phyloP scores from a whole-genome alignment of 1,140 invertebrate genomes.

The Bathynomus jamesi region DNA sequence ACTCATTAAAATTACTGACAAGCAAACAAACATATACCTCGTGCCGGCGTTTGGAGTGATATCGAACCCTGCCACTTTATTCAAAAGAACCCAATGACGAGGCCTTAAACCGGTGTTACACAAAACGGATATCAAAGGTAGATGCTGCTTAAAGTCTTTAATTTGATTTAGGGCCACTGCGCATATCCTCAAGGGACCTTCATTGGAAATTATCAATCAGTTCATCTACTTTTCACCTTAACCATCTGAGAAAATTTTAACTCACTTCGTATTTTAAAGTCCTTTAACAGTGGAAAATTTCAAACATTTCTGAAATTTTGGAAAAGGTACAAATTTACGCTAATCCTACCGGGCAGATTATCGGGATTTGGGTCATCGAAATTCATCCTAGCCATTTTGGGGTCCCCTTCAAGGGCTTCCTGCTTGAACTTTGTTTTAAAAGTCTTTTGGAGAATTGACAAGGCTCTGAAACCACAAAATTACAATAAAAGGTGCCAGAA shows the following conservation, averaged over 20 bases:
- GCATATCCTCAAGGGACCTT: slow-evolving; percentile 64
- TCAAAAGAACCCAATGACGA: slow-evolving; percentile 87
- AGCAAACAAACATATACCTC: slow-evolving; percentile 37
- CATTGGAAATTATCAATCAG: too few relatives aligned
- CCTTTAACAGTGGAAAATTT: too few relatives aligned
- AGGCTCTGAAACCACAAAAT: too few relatives aligned
- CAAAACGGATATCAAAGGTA: slow-evolving; percentile 71
- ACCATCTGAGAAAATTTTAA: background rate
- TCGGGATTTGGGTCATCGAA: slow-evolving; percentile 64
- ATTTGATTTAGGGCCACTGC: slow-evolving; percentile 61
- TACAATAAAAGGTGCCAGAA: too few relatives aligned
- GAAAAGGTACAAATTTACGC: background rate
- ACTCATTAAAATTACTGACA: too few relatives aligned
- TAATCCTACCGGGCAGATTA: slow-evolving; percentile 53
- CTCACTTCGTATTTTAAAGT: too few relatives aligned
- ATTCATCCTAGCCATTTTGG: slow-evolving; percentile 52
- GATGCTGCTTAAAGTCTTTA: slow-evolving; percentile 61
- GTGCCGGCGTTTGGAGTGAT: slow-evolving; percentile 77
- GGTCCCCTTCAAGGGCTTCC: slow-evolving; percentile 46
- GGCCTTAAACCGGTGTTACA: slow-evolving; percentile 79
- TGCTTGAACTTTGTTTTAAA: slow-evolving; percentile 72
- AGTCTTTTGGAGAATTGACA: slow-evolving; percentile 60
- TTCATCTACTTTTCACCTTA: background rate
- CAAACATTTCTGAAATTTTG: background rate
- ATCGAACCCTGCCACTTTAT: slow-evolving; percentile 67